These are phyloP conservation scores for Macaca fascicularis DNA, from an alignment of 2,113 vertebrate genomes.

Conservation along the genomic window T2T-MFA8v1.1 NC_088391.1:23887001-23887500, in stretches of 20 bases:
- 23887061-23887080: no score
- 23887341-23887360: accelerated
- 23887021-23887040: no score
- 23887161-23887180: not conserved
- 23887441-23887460: not conserved
- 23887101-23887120: not conserved
- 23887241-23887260: no score
- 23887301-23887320: no score
- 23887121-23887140: not conserved
- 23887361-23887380: no score
- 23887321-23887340: no score
- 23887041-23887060: no score
- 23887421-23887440: not conserved
- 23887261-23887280: no score
- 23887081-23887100: no score
- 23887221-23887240: not conserved
- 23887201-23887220: not conserved
- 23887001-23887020: no score
- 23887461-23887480: not conserved
- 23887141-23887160: not conserved
- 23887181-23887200: not conserved
- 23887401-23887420: not conserved
- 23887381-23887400: no score
- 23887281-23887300: no score
- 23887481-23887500: not conserved